These are phyloP conservation scores for Limanda limanda DNA, from an alignment of 2,113 vertebrate species.

Conservation along the genomic window DNA sequence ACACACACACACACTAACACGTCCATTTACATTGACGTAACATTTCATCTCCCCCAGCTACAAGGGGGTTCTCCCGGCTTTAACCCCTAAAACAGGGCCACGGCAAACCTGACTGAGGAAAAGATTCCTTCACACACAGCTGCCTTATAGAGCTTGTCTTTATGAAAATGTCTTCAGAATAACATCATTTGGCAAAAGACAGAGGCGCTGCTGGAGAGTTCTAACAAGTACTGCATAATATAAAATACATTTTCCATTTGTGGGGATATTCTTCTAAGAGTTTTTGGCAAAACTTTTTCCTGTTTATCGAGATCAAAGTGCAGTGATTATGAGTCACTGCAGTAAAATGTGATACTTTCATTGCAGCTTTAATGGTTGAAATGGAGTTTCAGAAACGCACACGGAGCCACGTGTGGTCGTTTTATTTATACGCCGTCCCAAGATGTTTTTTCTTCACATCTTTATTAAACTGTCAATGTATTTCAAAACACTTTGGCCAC, in stretches of 20 bases:
- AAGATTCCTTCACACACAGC: conserved; percentile 4
- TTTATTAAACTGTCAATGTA: not conserved
- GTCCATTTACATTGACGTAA: conserved; percentile 69
- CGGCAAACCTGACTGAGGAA: conserved; percentile 18
- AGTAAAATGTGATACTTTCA: conserved; percentile 4
- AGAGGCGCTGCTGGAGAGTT: not conserved
- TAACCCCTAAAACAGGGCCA: conserved; percentile 40
- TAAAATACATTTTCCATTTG: conserved; percentile 21
- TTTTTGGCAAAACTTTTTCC: not conserved
- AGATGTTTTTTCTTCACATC: not conserved
- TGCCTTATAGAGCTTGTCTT: conserved; percentile 19
- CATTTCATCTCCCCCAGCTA: conserved; percentile 63
- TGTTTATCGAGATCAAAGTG: not conserved
- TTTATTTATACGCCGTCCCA: not conserved
- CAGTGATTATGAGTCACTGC: not conserved
- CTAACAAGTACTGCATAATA: not conserved
- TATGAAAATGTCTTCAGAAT: conserved; percentile 46
- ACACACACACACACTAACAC: conserved; percentile 56
- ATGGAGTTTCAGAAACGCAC: not conserved
- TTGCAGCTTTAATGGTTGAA: not conserved
- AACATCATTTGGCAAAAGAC: conserved; percentile 15
- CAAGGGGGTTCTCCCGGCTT: conserved; percentile 32
- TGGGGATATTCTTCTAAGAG: not conserved
- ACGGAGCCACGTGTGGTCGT: not conserved
- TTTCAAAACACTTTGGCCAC: not conserved